Percentiles rank a stretch among this genome's conserved stretches.
phyloP scores from a whole-genome alignment of 2,888 invertebrate species.

The Ptychoptera contaminata region DNA sequence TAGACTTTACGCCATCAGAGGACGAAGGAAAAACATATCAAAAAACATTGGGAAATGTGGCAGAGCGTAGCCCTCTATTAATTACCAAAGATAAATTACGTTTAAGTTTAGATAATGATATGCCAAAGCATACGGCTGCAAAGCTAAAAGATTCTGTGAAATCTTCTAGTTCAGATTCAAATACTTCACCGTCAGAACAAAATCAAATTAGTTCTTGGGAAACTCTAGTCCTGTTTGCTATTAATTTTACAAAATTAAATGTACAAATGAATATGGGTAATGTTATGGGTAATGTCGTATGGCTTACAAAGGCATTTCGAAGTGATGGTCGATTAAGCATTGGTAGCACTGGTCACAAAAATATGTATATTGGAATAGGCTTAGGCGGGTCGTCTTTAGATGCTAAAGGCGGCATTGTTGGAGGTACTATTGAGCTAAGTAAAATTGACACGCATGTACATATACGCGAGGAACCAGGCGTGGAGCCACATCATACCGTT shows the following conservation, averaged over 20 bases:
- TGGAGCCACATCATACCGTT: slow-evolving; percentile 76
- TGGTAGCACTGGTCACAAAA: slow-evolving; percentile 86
- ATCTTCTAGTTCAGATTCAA: slow-evolving; percentile 39
- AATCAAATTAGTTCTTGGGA: slow-evolving; percentile 76
- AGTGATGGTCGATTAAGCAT: slow-evolving; percentile 85
- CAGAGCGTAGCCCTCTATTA: slow-evolving; percentile 20
- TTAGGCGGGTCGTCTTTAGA: slow-evolving; percentile 82
- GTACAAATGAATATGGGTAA: slow-evolving; percentile 99
- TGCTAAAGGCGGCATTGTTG: slow-evolving; percentile 94
- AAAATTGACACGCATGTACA: slow-evolving; percentile 79
- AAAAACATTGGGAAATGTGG: background rate
- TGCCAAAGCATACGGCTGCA: slow-evolving; percentile 26
- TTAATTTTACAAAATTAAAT: slow-evolving; percentile 90
- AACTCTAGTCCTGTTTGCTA: slow-evolving; percentile 86
- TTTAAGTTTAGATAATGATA: slow-evolving; percentile 37
- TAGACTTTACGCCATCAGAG: slow-evolving; percentile 10
- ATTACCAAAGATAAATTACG: slow-evolving; percentile 39
- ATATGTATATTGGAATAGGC: slow-evolving; percentile 78
- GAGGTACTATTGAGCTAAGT: slow-evolving; percentile 84
- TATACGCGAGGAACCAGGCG: slow-evolving; percentile 77
- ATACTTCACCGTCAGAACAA: slow-evolving; percentile 40
- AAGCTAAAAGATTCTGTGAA: slow-evolving; percentile 37
- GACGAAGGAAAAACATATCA: background rate
- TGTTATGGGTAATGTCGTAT: slow-evolving; percentile 95
- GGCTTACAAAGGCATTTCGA: slow-evolving; percentile 84